Percentiles rank a stretch among this genome's conserved stretches.
These are phyloP conservation scores for Drosophila testacea DNA, from an alignment of 2,888 invertebrate species.

Conservation along the genomic window DNA sequence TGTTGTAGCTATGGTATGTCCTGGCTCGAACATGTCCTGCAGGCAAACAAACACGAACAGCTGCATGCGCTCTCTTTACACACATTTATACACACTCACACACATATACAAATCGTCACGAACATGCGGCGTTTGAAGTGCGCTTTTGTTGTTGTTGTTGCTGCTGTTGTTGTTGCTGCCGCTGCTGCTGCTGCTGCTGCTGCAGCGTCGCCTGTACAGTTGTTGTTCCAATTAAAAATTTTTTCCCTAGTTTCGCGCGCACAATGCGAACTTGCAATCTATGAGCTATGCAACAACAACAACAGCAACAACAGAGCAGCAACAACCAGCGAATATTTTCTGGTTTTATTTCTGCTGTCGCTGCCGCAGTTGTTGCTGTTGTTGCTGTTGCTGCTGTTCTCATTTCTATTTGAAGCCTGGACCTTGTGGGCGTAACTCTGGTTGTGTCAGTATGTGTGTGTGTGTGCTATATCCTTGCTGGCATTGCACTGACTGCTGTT, in stretches of 20 bases:
- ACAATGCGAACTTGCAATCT: slow-evolving; percentile 78
- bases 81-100: slow-evolving; percentile 27
- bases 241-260: slow-evolving; percentile 82
- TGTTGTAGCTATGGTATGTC: slow-evolving; percentile 35
- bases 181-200: slow-evolving; percentile 25
- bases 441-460: slow-evolving; percentile 33
- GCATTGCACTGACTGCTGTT: slow-evolving; percentile 69
- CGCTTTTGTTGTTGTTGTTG: slow-evolving; percentile 55
- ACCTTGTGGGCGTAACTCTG: slow-evolving; percentile 68
- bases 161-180: slow-evolving; percentile 19
- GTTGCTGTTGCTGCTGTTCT: slow-evolving; percentile 49
- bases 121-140: slow-evolving; percentile 68
- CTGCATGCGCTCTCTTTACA: slow-evolving; percentile 60
- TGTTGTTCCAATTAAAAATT: slow-evolving; percentile 83
- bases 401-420: slow-evolving; percentile 73
- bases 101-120: slow-evolving; percentile 46
- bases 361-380: slow-evolving; percentile 13
- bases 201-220: slow-evolving; percentile 74
- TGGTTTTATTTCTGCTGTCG: slow-evolving; percentile 63
- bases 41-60: slow-evolving; percentile 48
- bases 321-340: slow-evolving; percentile 57
- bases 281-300: slow-evolving; percentile 58
- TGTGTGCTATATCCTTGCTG: slow-evolving; percentile 67
- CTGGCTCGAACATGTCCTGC: slow-evolving; percentile 74
- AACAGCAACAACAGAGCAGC: slow-evolving; percentile 31